phyloP scores from a whole-genome alignment of 1,140 invertebrate genomes.

The Coenobita brevimanus region DNA sequence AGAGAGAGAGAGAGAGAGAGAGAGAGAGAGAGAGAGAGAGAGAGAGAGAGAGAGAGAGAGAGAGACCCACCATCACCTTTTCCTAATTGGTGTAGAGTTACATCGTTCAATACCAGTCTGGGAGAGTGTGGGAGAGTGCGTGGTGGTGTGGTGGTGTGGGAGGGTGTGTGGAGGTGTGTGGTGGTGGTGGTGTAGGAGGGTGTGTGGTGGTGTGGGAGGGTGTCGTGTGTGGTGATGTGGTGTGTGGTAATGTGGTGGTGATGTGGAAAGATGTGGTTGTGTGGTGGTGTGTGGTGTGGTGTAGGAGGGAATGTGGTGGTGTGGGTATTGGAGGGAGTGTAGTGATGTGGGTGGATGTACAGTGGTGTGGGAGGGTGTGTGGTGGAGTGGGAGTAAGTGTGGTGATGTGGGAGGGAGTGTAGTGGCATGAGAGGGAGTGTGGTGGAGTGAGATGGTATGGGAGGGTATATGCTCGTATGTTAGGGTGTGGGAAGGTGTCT shows the following conservation, averaged over 20 bases:
- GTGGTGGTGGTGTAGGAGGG: not conserved
- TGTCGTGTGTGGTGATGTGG: not conserved
- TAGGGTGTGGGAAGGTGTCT: too few relatives aligned
- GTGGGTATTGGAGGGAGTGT: not conserved
- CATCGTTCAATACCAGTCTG: slow-evolving; percentile 46
- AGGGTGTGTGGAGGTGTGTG: not conserved
- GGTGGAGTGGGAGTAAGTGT: not conserved
- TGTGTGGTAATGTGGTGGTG: not conserved
- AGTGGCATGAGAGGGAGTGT: too few relatives aligned
- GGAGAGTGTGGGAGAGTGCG: slow-evolving; percentile 27
- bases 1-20: slow-evolving; percentile 38
- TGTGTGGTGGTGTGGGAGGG: not conserved
- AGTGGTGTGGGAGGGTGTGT: not conserved
- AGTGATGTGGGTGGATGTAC: not conserved
- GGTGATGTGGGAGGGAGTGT: not conserved
- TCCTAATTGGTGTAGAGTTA: slow-evolving; percentile 53
- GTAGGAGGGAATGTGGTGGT: not conserved
- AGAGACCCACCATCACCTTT: slow-evolving; percentile 32
- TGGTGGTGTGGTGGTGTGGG: not conserved
- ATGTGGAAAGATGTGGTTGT: not conserved
- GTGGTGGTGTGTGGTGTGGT: too few relatives aligned
- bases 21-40: slow-evolving; percentile 45
- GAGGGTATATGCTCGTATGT: too few relatives aligned
- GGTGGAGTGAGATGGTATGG: too few relatives aligned
- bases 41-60: slow-evolving; percentile 3